phyloP scores from a whole-genome alignment of 2,797 vertebrate species.

The Streptopelia turtur region DNA sequence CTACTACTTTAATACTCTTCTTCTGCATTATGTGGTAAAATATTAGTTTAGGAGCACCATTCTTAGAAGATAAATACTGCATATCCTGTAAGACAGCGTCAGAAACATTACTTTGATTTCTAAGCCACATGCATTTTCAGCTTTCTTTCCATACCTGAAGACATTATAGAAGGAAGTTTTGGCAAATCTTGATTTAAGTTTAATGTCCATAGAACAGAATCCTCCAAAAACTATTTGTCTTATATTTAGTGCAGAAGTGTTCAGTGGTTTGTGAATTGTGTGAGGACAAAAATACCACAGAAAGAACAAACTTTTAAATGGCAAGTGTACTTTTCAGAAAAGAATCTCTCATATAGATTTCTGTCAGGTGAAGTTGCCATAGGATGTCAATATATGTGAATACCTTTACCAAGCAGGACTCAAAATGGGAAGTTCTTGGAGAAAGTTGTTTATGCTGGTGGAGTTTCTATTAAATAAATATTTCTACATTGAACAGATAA shows the following conservation, averaged over 20 bases:
- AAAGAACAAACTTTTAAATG: background rate
- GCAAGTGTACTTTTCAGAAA: background rate
- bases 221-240: background rate
- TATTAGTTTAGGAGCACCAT: background rate
- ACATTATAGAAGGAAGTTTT: background rate
- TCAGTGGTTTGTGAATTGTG: background rate
- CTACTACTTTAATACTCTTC: background rate
- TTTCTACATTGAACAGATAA: background rate
- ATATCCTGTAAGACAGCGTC: background rate
- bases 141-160: background rate
- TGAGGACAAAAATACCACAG: background rate
- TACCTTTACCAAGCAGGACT: background rate
- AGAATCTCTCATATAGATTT: background rate
- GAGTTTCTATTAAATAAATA: background rate
- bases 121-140: background rate
- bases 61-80: background rate
- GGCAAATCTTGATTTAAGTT: background rate
- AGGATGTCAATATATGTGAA: background rate
- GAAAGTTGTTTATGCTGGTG: background rate
- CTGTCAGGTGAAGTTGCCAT: background rate
- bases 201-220: background rate
- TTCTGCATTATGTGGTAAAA: background rate
- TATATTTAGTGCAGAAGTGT: background rate
- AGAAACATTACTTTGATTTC: background rate
- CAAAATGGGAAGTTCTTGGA: background rate